Percentiles rank a stretch among this genome's conserved stretches.
Conservation (phyloP, 2,888 invertebrate species). For the Marasmarcha lunaedactyla region DNA sequence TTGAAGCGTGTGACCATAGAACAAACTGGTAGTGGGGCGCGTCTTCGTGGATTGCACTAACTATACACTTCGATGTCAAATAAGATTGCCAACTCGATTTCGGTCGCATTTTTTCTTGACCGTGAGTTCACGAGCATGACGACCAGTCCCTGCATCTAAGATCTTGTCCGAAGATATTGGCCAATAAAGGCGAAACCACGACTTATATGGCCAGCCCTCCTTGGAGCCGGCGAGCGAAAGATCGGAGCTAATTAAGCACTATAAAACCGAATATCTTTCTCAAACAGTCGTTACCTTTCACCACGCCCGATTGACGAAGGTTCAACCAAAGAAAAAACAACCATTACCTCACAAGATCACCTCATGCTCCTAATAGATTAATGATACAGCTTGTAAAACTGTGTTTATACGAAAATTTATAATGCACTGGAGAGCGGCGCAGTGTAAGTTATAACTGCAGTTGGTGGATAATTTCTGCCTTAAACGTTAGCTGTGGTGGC, state of each 20-base stretch:
- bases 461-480: no score
- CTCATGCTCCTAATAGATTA: slow-evolving; percentile 60
- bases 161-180: slow-evolving; percentile 36
- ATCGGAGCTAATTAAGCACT: slow-evolving; percentile 61
- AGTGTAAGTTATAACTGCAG: no score
- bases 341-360: slow-evolving; percentile 43
- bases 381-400: slow-evolving; percentile 58
- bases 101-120: no score
- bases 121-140: slow-evolving; percentile 27
- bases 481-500: no score
- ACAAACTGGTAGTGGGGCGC: no score
- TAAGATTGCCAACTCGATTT: no score
- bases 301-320: slow-evolving; percentile 35
- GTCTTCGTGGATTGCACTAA: no score
- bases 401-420: slow-evolving; percentile 44
- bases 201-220: slow-evolving; percentile 39
- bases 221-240: slow-evolving; percentile 41
- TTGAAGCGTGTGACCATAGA: no score
- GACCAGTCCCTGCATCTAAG: slow-evolving; percentile 43
- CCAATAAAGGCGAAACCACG: slow-evolving; percentile 38
- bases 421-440: slow-evolving; percentile 7
- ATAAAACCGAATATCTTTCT: slow-evolving; percentile 61
- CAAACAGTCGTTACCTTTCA: slow-evolving; percentile 52
- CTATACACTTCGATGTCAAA: no score
- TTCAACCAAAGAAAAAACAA: slow-evolving; percentile 38